Evolutionary conservation across 2,113 vertebrate genomes (phyloP).

Genomic region (Sapajus apella): DNA sequence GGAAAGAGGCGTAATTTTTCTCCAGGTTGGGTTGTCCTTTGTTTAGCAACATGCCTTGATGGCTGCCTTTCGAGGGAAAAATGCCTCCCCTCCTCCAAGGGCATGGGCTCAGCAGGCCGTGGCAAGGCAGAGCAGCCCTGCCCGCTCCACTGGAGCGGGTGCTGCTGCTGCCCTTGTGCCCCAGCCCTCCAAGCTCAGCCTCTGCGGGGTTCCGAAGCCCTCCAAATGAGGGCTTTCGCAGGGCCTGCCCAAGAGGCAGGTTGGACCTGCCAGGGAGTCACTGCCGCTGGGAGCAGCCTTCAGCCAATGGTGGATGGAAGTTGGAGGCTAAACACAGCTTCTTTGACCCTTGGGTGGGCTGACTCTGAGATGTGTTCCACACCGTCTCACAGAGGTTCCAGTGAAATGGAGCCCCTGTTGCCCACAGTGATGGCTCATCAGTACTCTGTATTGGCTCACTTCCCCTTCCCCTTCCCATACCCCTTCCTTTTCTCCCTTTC

Average conservation of each 20-base stretch:
- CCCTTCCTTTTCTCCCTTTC: no score
- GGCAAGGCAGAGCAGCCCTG: not conserved
- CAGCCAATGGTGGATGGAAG: not conserved
- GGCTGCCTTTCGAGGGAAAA: not conserved
- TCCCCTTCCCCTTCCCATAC: no score
- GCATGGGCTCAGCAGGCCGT: fast-evolving
- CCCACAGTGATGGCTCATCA: fast-evolving
- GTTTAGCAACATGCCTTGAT: not conserved
- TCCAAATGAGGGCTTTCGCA: not conserved
- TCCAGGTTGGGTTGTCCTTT: not conserved
- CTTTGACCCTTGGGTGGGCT: not conserved
- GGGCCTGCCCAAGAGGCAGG: not conserved
- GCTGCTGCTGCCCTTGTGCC: not conserved
- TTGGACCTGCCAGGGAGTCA: not conserved
- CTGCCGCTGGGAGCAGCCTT: not conserved
- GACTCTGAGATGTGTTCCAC: not conserved
- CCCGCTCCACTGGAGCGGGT: fast-evolving
- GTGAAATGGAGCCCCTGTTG: not conserved
- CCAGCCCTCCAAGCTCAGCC: fast-evolving
- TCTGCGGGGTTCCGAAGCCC: not conserved
- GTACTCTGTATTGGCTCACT: not conserved
- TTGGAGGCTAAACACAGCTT: not conserved
- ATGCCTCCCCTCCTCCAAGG: no score
- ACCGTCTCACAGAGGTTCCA: not conserved
- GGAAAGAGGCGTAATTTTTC: not conserved